A percentile compares a stretch with the other conserved stretches of the same genome.
Evolutionary conservation across 2,113 vertebrate genomes (phyloP).

Genomic region (Sylvia atricapilla): DNA sequence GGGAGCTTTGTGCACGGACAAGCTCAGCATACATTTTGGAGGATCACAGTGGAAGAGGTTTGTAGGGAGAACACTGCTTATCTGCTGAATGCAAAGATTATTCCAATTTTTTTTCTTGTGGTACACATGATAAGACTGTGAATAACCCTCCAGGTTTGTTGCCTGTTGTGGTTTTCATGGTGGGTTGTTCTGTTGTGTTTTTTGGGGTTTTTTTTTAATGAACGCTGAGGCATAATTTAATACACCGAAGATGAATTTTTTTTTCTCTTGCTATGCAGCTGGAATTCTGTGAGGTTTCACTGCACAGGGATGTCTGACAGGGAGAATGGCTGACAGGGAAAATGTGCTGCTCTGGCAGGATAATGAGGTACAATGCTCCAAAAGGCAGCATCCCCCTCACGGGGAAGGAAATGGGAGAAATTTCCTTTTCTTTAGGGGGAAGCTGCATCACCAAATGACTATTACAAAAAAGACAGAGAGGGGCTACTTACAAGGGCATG

Average conservation of each 20-base stretch:
- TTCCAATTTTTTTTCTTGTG: background rate
- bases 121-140: background rate
- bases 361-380: background rate
- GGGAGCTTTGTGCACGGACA: background rate
- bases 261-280: background rate
- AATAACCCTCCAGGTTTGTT: background rate
- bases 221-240: background rate
- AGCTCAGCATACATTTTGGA: background rate
- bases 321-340: slow-evolving; percentile 22
- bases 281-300: slow-evolving; percentile 25
- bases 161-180: background rate
- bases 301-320: background rate
- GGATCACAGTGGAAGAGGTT: background rate
- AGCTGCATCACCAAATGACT: background rate
- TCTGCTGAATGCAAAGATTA: slow-evolving; percentile 1
- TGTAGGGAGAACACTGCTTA: background rate
- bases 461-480: background rate
- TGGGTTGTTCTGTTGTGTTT: background rate
- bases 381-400: background rate
- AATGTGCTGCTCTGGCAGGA: background rate
- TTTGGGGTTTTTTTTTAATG: background rate
- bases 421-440: background rate
- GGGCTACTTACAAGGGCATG: background rate
- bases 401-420: background rate
- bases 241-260: background rate